phyloP scores from a whole-genome alignment of 1,140 invertebrate species.

The Dendroctonus ponderosae region DNA sequence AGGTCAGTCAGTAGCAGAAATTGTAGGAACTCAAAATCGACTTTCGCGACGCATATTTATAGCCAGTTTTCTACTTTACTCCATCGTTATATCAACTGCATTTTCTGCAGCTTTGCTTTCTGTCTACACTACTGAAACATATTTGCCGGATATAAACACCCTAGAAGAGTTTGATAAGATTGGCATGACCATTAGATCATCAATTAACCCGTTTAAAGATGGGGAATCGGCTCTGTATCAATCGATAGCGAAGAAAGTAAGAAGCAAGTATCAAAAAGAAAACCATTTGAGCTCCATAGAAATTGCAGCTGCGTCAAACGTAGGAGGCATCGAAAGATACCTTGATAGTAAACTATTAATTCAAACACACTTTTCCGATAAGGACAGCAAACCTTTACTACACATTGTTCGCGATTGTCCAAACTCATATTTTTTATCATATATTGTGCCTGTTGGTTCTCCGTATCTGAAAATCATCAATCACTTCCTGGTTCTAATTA shows the following conservation, averaged over 20 bases:
- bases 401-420: constrained; percentile 42
- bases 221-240: constrained; percentile 1
- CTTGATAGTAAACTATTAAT: constrained; percentile 13
- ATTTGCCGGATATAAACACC: constrained; percentile 22
- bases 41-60: constrained; percentile 14
- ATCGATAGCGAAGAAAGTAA: constrained; percentile 13
- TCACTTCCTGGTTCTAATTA: neutral
- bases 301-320: constrained; percentile 3
- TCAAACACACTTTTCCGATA: constrained; percentile 17
- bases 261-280: neutral
- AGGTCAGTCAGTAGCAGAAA: neutral
- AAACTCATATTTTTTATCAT: constrained; percentile 34
- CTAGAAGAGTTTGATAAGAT: constrained; percentile 22
- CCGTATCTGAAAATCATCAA: constrained; percentile 33
- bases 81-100: constrained; percentile 13
- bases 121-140: neutral
- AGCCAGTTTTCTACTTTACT: constrained; percentile 5
- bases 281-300: constrained; percentile 11
- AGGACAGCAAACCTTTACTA: constrained; percentile 20
- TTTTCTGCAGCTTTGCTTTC: constrained; percentile 12
- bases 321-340: constrained; percentile 15
- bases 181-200: constrained; percentile 5
- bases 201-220: constrained; percentile 18
- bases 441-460: constrained; percentile 37
- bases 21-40: neutral